Evolutionary conservation across 30 jellyfish, hydroid and myxozoan genomes (phyloP), one percentile per base, ranked within the genome.

Genomic region (Rhopilema esculentum): DNA sequence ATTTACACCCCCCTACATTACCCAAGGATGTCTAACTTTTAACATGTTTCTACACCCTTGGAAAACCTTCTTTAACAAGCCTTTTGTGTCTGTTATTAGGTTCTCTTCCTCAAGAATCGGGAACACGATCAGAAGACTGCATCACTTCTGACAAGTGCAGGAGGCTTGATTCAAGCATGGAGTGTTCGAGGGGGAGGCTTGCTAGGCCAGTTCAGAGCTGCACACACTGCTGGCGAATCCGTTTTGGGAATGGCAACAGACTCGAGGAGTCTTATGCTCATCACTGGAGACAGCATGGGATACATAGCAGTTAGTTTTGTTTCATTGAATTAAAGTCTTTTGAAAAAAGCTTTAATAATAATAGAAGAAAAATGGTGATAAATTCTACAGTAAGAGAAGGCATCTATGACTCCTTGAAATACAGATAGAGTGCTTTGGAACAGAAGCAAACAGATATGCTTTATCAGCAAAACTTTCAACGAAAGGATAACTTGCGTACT

Each of bases 101-200:
- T 93, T 24, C 64, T 93, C 75, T 88, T 93, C 49, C 88, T 93
- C 30, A 73, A 79, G 64, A 27, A 71, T 12, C 83, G 98, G 50
- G 97, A 88, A 17, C 84, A 71, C 24, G 86, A 70, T 29, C 72
- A 85, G 29, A 88, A 83, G 69, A 84, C 96, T 18, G 97, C 97
- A 24, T 68, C 97, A 1, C 84, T 93, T 18, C 67, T 93, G 52
- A 52, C 93, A 40, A 83, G 97, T 48, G 89, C 94, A 6, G 98
- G 87, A 0, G 96, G 97, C 9, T 24, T 66, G 57, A 88, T 93
- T 49, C 98, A 88, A 29, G 98, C 98, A 23, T 93, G 98, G 98
- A 84, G 97, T 63, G 67, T 84, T 7, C 93, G 80, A 8, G 93
- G 97, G 20, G 88, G 92, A 0, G 88, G 85, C 17, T 83, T 93